Base-by-base conservation (phyloP, 1,140 invertebrate genomes). In the Protaetia brevitarsis region DNA sequence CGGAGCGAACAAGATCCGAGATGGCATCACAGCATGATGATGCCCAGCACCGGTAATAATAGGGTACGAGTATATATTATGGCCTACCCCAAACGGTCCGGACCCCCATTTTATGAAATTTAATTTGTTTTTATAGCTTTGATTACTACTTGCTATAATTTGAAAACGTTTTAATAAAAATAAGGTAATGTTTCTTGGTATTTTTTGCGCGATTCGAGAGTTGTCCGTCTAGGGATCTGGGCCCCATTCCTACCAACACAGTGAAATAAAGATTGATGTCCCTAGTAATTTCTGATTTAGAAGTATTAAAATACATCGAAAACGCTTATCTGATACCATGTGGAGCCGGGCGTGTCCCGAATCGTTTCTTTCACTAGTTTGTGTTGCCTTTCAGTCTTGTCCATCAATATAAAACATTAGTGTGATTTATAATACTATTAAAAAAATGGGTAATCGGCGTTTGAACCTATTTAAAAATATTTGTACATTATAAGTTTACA, bases 101-200 rank as follows among this genome's bases (percentile, higher is more conserved):
- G 73, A 69, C 70, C 72, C 71, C 75, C 73, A 76, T 76, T 76
- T 75, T 75, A 76, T 69, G 70, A 73, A 72, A 76, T 77, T 77
- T 77, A 77, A 77, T 77, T 77, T 77, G 76, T 77, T 77, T 77
- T 77, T 77, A 77, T 77, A 76, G 76, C 75, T 77, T 77, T 77
- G 75, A 77, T 77, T 77, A 77, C 75, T 67, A 71, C 69, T 76
- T 64, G 74, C 73, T 73, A 75, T 77, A 76, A 77, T 77, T 76
- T 75, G 74, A 72, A 76, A 77, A 75, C 73, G 73, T 75, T 76
- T 76, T 76, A 75, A 74, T 75, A 75, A 74, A 72, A 75, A 73
- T 72, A 75, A 70, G 66, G 59, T 61, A 61, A 61, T 61, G 59
- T 61, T 61, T 61, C 59, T 61, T 30, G 29, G 59, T 30, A 61